Evolutionary conservation across 2,888 invertebrate species (phyloP), one percentile per base, ranked within the genome.

Genomic region (Lutraria lutraria): DNA sequence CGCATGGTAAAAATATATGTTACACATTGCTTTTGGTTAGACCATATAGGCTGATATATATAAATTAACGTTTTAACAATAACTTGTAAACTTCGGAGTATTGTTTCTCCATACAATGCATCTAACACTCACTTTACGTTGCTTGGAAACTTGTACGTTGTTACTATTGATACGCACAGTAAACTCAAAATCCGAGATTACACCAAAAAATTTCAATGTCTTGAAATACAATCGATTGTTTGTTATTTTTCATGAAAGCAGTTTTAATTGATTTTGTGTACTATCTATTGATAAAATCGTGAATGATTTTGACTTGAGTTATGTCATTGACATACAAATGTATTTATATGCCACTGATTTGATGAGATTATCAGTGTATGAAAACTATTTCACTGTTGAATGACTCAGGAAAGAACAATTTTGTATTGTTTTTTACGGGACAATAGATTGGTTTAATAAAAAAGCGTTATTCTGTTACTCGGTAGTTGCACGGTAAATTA

Each of bases 331-430:
- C 63, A 68, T 25, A 68, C 43, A n/a, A n/a, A n/a, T n/a, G n/a
- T n/a, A 2, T 63, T 63, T 63, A 63, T 10, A 25, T 25, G 21
- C 25, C n/a, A 68, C n/a, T 10, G 6, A 68, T 25, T 25, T n/a
- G n/a, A 68, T 25, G 25, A 68, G 63, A 68, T 25, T 12, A 8
- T 76, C 31, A 31, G 34, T 76, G 76, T 19, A 13, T 31, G 19
- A 3, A 12, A 15, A 19, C 34, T 12, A 76, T 76, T 76, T 16
- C 16, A 16, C 34, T 31, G 16, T 13, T 19, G 34, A 29, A 56
- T 82, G 82, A 82, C 82, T 63, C 29, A 82, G 60, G 34, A 60
- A 21, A 56, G 60, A 82, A 63, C 34, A 82, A 82, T 82, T 34
- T 31, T 60, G 19, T 34, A 60, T 60, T 82, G 82, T 82, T 82